phyloP scores from a whole-genome alignment of 2,113 vertebrate genomes.

The Cyanoramphus novaezelandiae region DNA sequence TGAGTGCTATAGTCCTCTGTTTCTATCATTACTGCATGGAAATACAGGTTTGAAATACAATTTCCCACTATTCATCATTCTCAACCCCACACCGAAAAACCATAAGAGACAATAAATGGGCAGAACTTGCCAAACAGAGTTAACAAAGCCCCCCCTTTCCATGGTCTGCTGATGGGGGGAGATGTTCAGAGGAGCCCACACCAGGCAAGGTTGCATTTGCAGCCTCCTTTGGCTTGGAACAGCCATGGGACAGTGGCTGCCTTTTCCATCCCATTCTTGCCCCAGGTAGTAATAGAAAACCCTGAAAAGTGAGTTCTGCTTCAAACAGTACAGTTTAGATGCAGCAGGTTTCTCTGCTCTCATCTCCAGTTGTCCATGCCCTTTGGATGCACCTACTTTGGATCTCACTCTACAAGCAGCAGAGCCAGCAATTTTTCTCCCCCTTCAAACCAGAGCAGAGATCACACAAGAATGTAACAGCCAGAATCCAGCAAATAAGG shows the following conservation, averaged over 20 bases:
- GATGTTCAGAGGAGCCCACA: neutral
- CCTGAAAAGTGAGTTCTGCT: neutral
- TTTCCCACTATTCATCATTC: neutral
- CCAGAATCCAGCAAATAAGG: neutral
- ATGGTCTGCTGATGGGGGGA: neutral
- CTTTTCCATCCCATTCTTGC: neutral
- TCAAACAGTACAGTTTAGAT: neutral
- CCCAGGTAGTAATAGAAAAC: neutral
- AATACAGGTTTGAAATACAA: neutral
- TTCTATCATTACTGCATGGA: neutral
- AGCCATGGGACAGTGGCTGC: neutral
- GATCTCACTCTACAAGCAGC: neutral
- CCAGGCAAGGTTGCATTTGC: neutral
- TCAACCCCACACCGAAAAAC: neutral
- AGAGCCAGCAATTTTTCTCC: neutral
- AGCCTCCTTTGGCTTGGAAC: neutral
- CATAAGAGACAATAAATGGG: rapidly evolving
- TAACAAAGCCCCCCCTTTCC: neutral
- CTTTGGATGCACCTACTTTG: neutral
- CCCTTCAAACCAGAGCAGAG: neutral
- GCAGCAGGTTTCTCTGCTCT: neutral
- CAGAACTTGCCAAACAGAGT: neutral
- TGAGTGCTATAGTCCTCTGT: neutral
- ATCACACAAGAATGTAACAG: neutral
- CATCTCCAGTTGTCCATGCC: neutral